Evolutionary conservation across 2,888 invertebrate genomes (phyloP).

Genomic region (Agrochola circellaris): DNA sequence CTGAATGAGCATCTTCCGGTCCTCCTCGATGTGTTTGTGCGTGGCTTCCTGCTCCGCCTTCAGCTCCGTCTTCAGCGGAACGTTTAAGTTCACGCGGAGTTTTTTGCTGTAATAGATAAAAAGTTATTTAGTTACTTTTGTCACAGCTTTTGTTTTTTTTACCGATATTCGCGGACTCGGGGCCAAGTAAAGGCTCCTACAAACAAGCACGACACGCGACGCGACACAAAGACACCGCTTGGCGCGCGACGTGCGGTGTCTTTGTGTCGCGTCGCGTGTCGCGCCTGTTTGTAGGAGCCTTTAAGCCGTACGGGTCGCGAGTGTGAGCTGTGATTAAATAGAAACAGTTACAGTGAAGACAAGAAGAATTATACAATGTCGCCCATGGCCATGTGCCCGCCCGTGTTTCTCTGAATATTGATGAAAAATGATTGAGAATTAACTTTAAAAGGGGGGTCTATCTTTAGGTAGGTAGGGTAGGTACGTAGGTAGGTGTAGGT

Average conservation of each 20-base stretch:
- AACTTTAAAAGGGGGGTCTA: too few species aligned
- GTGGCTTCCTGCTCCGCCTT: conserved; percentile 99
- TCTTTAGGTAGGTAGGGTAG: too few species aligned
- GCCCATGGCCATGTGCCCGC: too few species aligned
- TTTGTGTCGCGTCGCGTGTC: too few species aligned
- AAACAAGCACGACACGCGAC: too few species aligned
- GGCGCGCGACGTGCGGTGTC: too few species aligned
- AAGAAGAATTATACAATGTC: neutral
- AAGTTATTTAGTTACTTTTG: neutral
- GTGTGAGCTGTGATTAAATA: neutral
- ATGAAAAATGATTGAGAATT: too few species aligned
- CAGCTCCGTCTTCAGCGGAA: conserved; percentile 98
- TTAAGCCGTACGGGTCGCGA: neutral
- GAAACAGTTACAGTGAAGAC: neutral
- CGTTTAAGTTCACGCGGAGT: conserved; percentile 99
- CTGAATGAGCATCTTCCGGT: conserved; percentile 98
- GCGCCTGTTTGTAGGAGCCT: too few species aligned
- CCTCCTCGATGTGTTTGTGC: conserved; percentile 99
- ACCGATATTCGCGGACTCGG: neutral
- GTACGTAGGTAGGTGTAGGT: too few species aligned
- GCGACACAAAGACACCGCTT: too few species aligned
- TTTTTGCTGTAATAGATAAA: conserved; percentile 95
- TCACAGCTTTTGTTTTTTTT: neutral
- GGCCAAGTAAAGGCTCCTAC: too few species aligned
- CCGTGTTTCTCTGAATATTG: too few species aligned